Evolutionary conservation across 2,797 vertebrate species (phyloP), one percentile per base, ranked within the genome.

Genomic region (Glossophaga mutica): DNA sequence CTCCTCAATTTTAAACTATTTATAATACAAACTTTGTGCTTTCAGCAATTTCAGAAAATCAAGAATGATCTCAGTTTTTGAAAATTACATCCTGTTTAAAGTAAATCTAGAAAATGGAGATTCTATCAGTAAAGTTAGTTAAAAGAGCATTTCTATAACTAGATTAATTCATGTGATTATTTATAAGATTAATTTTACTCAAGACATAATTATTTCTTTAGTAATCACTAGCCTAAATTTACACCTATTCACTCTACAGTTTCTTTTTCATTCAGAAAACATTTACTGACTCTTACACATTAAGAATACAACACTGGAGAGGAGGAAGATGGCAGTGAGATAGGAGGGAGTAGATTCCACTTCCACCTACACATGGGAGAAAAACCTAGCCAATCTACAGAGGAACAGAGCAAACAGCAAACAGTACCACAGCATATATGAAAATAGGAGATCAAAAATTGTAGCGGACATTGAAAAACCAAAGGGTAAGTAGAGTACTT

Each of bases 141-240:
- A 94, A 85, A 95, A 79, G 50, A 95, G 84, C n/a, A 96, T 88
- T 91, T 96, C 87, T 82, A 44, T 87, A 94, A 94, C 73, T 78
- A 83, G 39, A 95, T 82, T 94, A 96, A 94, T 74, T 93, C 14
- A 59, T 10, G 10, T 12, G 55, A 93, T 93, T 87, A 95, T 91
- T 94, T 94, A 26, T 87, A 90, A 91, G 93, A 94, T 93, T 86
- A 92, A 94, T 90, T 96, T 92, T 95, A 87, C 59, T 82, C 85
- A 87, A 83, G 29, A 42, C 34, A 90, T 48, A 90, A 90, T 96
- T 90, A 97, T 94, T 96, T 96, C 42, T 73, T 89, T 59, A 81
- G 42, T 81, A 93, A 96, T 94, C 95, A 87, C 70, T 94, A 93
- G 67, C 84, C 95, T 70, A 77, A 52, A 24, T 46, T 12, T 34